These are phyloP conservation scores for Erebia palarica DNA, from an alignment of 2,888 invertebrate genomes.

Conservation along the genomic window DNA sequence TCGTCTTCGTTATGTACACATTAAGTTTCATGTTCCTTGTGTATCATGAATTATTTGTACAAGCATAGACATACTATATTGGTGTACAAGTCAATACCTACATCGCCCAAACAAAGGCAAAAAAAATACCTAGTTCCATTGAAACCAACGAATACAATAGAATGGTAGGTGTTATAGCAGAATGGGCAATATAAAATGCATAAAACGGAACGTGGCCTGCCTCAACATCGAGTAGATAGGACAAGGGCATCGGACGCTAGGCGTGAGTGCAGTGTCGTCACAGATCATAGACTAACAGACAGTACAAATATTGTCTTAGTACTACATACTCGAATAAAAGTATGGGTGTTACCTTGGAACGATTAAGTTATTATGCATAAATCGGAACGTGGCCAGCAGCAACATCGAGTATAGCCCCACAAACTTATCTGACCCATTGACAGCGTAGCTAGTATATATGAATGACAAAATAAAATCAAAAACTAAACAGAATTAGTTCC, in stretches of 20 bases:
- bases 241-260: constrained; percentile 75
- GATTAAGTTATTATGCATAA: background rate
- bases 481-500: too few species aligned
- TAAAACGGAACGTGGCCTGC: constrained; percentile 57
- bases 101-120: too few species aligned
- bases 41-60: too few species aligned
- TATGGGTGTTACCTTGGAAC: background rate
- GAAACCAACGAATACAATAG: background rate
- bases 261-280: constrained; percentile 46
- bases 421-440: too few species aligned
- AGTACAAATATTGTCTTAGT: background rate
- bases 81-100: too few species aligned
- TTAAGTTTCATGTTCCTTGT: too few species aligned
- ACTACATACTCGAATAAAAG: background rate
- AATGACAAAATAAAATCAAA: too few species aligned
- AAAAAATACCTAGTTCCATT: too few species aligned
- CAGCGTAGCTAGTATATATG: too few species aligned
- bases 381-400: background rate
- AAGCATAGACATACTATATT: too few species aligned
- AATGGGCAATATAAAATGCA: constrained; percentile 43
- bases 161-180: constrained; percentile 26
- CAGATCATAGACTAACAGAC: background rate
- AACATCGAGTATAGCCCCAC: too few species aligned
- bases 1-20: too few species aligned
- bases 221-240: constrained; percentile 68